phyloP scores from a whole-genome alignment of 2,113 vertebrate genomes.

The Brachypodius melanocephalos region DNA sequence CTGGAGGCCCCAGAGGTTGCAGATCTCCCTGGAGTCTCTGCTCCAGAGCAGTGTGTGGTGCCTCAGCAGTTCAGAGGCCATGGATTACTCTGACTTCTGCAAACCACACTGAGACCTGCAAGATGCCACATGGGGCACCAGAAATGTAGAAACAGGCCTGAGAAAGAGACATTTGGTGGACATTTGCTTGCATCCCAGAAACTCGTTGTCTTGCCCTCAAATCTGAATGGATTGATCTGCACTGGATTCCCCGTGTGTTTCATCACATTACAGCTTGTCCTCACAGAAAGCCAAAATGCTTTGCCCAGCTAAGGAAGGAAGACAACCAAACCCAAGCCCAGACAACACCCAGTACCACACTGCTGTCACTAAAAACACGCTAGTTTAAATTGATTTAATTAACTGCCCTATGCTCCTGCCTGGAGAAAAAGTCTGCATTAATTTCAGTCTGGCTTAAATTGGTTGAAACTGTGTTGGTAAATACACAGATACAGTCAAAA shows the following conservation, averaged over 20 bases:
- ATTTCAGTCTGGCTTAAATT: constrained; percentile 12
- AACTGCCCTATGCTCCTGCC: background rate
- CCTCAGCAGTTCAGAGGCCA: background rate
- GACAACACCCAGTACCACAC: background rate
- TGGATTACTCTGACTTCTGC: background rate
- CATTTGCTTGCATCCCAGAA: background rate
- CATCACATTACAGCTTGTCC: background rate
- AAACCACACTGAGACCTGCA: background rate
- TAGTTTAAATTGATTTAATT: background rate
- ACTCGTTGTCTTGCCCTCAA: background rate
- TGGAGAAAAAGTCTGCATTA: background rate
- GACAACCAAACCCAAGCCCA: background rate
- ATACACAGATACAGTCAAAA: constrained; percentile 31
- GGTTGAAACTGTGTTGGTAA: constrained; percentile 41
- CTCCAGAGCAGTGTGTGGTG: background rate
- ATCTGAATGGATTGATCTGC: background rate
- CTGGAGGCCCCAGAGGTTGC: background rate
- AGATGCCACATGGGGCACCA: background rate
- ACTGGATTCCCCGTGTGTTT: background rate
- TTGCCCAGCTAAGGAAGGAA: background rate
- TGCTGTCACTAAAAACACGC: background rate
- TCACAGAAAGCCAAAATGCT: background rate
- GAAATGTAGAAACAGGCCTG: background rate
- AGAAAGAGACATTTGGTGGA: background rate
- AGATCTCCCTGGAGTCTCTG: background rate